Evolutionary conservation across 2,888 invertebrate species (phyloP), one percentile per base, ranked within the genome.

Genomic region (Buathra laborator): DNA sequence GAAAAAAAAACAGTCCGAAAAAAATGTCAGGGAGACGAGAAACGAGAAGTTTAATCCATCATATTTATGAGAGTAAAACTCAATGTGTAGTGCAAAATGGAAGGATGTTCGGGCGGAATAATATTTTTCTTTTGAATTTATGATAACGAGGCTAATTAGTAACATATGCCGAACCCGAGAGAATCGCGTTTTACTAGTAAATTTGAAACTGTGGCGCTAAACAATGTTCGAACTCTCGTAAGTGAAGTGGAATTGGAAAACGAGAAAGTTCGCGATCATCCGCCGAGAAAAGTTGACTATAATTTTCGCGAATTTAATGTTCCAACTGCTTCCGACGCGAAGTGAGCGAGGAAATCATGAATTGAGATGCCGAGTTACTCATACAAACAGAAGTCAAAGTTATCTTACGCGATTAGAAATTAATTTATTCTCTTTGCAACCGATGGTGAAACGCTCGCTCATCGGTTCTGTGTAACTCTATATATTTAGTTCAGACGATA

Each of bases 401-500:
- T 37, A 5, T n/a, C 2, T 56, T 10, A 16, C 44, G 53, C 66
- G 56, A 66, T 66, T 43, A 44, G 37, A 12, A 53, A 72, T 72
- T 72, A 72, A 37, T 67, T 43, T 32, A 80, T 80, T 80, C 80
- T 14, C 66, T 72, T 44, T 72, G 16, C 59, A 32, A 44, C 16
- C 19, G 48, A 62, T 51, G 64, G 64, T 80, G 44, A 32, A 5
- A 71, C 32, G 71, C 56, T 67, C 48, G 48, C 9, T n/a, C 51
- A 53, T 32, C 29, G 5, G 1, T 10, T 16, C 12, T 59, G 16
- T 37, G 37, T 37, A 59, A 43, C n/a, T 56, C 10, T 70, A 70
- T 56, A 14, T 71, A 71, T 12, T 32, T 16, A 66, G 14, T 5
- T 44, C 46, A 62, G 62, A 62, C 16, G 29, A 29, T 46, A 46